These are phyloP conservation scores for Danionella cerebrum DNA, from an alignment of 2,113 vertebrate genomes.

Conservation along the genomic window DNA sequence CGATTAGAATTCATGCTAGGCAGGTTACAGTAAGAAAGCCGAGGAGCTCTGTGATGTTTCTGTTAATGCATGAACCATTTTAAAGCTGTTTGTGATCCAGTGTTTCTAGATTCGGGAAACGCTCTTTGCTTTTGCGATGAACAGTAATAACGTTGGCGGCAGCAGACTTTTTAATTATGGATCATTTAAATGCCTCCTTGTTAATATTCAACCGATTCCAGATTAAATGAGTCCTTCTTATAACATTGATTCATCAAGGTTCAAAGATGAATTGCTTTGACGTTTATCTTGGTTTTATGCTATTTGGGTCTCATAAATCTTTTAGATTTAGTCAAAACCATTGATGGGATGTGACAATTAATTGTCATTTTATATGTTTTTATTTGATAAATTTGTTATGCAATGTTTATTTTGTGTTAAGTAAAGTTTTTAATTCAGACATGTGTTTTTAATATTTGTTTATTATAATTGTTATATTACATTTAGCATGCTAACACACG, in stretches of 20 bases:
- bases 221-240: not conserved
- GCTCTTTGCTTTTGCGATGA: not conserved
- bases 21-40: not conserved
- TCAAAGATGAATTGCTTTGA: not conserved
- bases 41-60: not conserved
- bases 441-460: too few relatives aligned
- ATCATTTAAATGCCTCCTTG: not conserved
- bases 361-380: too few relatives aligned
- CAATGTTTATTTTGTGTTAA: too few relatives aligned
- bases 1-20: not conserved
- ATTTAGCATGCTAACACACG: not conserved
- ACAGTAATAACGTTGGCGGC: not conserved
- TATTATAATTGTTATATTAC: too few relatives aligned
- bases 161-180: not conserved
- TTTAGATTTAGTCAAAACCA: not conserved
- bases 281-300: not conserved
- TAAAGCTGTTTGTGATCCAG: too few relatives aligned
- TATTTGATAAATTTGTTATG: not conserved
- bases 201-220: not conserved
- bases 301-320: not conserved
- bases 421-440: too few relatives aligned
- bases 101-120: not conserved
- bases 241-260: not conserved
- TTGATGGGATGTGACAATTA: not conserved
- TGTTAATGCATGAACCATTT: not conserved